Base-by-base conservation (phyloP, 2,113 vertebrate species). In the Caranx melampygus region DNA sequence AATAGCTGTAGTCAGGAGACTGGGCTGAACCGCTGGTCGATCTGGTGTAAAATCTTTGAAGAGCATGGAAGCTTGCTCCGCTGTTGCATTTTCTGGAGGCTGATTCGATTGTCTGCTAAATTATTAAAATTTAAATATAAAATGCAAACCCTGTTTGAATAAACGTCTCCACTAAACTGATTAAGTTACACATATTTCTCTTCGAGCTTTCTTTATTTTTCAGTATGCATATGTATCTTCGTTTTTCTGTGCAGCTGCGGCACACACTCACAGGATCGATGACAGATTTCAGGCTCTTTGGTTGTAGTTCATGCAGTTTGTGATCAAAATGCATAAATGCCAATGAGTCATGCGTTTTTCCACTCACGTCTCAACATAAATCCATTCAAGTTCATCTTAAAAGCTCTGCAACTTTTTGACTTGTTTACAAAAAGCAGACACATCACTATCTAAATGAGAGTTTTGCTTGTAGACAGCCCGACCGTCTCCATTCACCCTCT, bases 361-460 rank as follows among this genome's bases (percentile, higher is more conserved):
- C 51, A 20, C 54, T 76, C 57, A 33, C 60, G 49, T 70, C 59
- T 80, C 16, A 10, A 21, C 15, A 71, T 35, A 63, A 78, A 88
- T 68, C 60, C 47, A 80, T 71, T 75, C 7, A 52, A 82, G 47
- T 76, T 68, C 14, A 81, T 86, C 72, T 73, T 35, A 40, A 80
- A 82, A 82, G 65, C 69, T 51, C 65, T 74, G 45, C 58, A 84
- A 87, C 66, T 79, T 87, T 88, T 85, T 70, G 79, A 92, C 75
- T 81, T 91, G 88, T 89, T 89, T 87, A 88, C 77, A 72, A 88
- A 88, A 37, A 31, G 58, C 33, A 57, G 81, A 66, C 51, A 75
- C 58, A 80, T 86, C 66, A 68, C 54, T 31, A 73, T 83, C 80
- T 81, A 86, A 89, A 90, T 84, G 84, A 88, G 81, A 77, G 68